Evolutionary conservation across 2,113 vertebrate species (phyloP).

Genomic region (Columbina picui): DNA sequence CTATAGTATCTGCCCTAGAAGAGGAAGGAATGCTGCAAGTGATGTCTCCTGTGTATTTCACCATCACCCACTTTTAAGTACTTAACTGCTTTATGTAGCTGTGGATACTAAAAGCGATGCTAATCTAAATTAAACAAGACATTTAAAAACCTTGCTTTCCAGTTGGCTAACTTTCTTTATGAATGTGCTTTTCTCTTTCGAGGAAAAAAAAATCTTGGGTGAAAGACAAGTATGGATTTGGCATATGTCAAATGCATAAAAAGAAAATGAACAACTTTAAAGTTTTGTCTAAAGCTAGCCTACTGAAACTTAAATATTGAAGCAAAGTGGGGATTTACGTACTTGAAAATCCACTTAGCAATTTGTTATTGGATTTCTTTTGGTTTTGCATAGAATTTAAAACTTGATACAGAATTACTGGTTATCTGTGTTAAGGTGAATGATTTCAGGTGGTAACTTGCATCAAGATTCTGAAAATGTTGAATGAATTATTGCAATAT

Average conservation of each 20-base stretch:
- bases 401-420: background rate
- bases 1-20: background rate
- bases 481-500: background rate
- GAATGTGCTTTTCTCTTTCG: background rate
- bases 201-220: background rate
- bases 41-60: background rate
- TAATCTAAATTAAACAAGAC: background rate
- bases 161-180: background rate
- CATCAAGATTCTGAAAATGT: background rate
- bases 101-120: background rate
- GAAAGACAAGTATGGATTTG: background rate
- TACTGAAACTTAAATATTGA: background rate
- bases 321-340: background rate
- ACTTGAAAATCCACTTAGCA: background rate
- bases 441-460: background rate
- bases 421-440: background rate
- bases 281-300: background rate
- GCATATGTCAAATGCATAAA: background rate
- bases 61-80: background rate
- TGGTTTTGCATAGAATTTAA: background rate
- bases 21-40: background rate
- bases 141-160: background rate
- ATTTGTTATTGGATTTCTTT: background rate
- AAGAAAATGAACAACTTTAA: background rate
- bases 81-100: background rate